phyloP scores from a whole-genome alignment of 2,113 vertebrate genomes.

The Rhinolophus ferrumequinum region DNA sequence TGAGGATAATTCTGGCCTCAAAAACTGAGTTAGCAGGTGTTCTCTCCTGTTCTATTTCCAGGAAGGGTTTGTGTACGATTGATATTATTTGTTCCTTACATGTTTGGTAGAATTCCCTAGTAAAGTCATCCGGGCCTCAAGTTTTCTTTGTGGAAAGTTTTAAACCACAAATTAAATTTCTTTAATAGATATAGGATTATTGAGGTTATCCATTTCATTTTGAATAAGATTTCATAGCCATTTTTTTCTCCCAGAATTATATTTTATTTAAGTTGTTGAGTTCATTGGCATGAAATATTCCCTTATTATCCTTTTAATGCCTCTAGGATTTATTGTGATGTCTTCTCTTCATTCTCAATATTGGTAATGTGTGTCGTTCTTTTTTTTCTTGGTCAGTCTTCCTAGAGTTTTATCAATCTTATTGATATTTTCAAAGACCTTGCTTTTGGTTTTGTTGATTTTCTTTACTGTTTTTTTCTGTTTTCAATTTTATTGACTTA shows the following conservation, averaged over 20 bases:
- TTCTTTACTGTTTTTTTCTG: slow-evolving; percentile 29
- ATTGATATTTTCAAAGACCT: background rate
- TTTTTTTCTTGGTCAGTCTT: slow-evolving; percentile 6
- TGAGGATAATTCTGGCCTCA: background rate
- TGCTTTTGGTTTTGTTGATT: background rate
- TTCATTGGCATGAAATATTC: slow-evolving; percentile 18
- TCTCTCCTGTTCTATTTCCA: background rate
- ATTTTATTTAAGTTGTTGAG: background rate
- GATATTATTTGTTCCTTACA: background rate
- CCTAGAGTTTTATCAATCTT: background rate
- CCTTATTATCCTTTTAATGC: background rate
- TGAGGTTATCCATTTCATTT: background rate
- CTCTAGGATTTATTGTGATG: background rate
- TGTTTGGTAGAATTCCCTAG: background rate
- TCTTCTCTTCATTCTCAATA: background rate
- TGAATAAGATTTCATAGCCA: background rate
- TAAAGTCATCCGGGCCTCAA: background rate
- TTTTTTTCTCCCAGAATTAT: background rate
- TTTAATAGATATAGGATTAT: background rate
- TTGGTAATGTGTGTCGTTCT: background rate
- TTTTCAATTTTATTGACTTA: slow-evolving; percentile 28
- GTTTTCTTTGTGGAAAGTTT: slow-evolving; percentile 23
- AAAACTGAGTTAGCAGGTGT: background rate
- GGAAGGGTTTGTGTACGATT: background rate
- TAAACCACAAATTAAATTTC: background rate